phyloP scores from a whole-genome alignment of 2,113 vertebrate species.

The Blennius ocellaris region DNA sequence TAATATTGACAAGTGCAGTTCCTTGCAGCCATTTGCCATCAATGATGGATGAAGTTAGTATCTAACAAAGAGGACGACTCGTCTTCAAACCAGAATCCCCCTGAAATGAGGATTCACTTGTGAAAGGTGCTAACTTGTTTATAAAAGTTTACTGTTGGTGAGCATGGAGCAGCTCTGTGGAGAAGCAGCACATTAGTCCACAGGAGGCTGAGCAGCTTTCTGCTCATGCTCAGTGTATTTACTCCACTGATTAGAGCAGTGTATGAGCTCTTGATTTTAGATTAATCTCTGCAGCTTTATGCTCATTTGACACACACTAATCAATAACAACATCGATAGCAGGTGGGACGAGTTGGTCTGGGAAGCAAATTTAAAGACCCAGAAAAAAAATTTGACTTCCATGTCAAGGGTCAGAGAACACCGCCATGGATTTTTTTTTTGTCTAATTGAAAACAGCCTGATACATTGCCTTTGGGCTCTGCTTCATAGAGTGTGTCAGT shows the following conservation, averaged over 20 bases:
- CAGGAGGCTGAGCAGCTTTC: no score
- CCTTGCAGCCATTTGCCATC: no score
- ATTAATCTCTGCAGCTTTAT: constrained; percentile 82
- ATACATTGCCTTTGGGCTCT: neutral
- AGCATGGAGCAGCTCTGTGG: no score
- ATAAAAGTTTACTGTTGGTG: no score
- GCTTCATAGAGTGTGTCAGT: neutral
- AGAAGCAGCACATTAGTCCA: no score
- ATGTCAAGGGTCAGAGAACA: constrained; percentile 84
- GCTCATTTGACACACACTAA: constrained; percentile 87
- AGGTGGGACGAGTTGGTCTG: constrained; percentile 55
- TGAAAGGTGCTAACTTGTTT: no score
- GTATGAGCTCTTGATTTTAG: constrained; percentile 29
- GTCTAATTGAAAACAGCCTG: constrained; percentile 40
- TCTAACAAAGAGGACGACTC: no score
- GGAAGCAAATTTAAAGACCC: constrained; percentile 82
- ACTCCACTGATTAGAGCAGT: constrained; percentile 37
- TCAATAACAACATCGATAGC: constrained; percentile 82
- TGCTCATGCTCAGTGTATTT: no score
- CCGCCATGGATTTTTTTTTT: constrained; percentile 59
- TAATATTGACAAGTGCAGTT: no score
- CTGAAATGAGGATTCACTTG: no score
- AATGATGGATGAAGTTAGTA: no score
- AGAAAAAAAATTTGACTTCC: constrained; percentile 83
- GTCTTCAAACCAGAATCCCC: no score